Conservation (phyloP, 2,113 vertebrate genomes). For the Pseudorasbora parva region DNA sequence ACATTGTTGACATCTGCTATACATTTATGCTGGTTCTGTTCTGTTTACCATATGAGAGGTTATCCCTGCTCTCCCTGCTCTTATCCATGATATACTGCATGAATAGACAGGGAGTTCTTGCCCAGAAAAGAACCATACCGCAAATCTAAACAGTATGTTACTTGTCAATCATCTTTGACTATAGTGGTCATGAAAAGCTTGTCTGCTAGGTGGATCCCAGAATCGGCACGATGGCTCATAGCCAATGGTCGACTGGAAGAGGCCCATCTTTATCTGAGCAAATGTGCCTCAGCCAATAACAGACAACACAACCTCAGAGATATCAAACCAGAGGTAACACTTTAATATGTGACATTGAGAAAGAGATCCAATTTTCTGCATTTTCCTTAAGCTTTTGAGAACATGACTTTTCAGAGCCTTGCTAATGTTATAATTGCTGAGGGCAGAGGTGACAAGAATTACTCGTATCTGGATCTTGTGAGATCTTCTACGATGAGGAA, state of each 20-base stretch:
- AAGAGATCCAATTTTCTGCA: not conserved
- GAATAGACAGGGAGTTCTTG: too few species aligned
- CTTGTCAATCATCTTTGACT: too few species aligned
- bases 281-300: conserved; percentile 78
- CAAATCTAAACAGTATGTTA: too few species aligned
- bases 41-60: too few species aligned
- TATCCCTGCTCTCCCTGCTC: too few species aligned
- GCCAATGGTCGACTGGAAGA: conserved; percentile 76
- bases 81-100: too few species aligned
- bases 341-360: not conserved
- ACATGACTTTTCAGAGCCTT: conserved; percentile 55
- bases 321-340: conserved; percentile 75
- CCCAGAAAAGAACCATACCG: too few species aligned
- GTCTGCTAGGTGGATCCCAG: conserved; percentile 82
- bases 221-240: conserved; percentile 87
- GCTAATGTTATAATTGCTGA: conserved; percentile 42
- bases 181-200: not conserved
- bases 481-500: conserved; percentile 58
- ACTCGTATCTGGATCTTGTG: conserved; percentile 60
- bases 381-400: not conserved
- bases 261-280: conserved; percentile 77
- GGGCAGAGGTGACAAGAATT: conserved; percentile 46
- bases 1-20: too few species aligned
- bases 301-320: conserved; percentile 63
- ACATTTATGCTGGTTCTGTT: too few species aligned